These are phyloP conservation scores for Sarcophaga rosellei DNA, from an alignment of 2,888 invertebrate species.

Conservation along the genomic window DNA sequence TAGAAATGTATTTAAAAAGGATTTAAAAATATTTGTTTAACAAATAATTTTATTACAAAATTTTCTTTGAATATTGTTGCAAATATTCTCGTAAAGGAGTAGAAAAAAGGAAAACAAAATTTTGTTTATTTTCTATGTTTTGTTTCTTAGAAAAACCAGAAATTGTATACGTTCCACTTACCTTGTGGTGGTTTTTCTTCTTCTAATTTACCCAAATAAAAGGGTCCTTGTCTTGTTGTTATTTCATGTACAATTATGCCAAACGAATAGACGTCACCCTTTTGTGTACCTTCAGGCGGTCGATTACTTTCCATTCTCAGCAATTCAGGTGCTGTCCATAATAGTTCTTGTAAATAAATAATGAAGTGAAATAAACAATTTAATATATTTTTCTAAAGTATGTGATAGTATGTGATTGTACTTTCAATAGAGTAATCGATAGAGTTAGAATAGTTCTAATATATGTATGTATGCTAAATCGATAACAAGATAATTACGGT, in stretches of 20 bases:
- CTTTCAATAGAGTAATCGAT: too few species aligned
- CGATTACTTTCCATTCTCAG: slow-evolving; percentile 86
- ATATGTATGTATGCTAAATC: too few species aligned
- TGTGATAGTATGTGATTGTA: too few species aligned
- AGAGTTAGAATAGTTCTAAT: too few species aligned
- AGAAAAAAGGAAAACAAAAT: too few species aligned
- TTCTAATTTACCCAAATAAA: slow-evolving; percentile 88
- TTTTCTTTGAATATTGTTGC: too few species aligned
- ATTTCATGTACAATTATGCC: slow-evolving; percentile 97
- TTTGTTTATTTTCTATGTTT: not conserved
- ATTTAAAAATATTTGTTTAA: too few species aligned
- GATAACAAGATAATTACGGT: too few species aligned
- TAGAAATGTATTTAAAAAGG: too few species aligned
- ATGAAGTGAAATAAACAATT: slow-evolving; percentile 18
- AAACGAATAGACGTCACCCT: slow-evolving; percentile 97
- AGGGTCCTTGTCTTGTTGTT: slow-evolving; percentile 92
- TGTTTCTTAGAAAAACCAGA: not conserved
- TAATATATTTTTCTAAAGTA: not conserved
- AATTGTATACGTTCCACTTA: slow-evolving; percentile 77
- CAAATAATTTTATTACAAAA: too few species aligned
- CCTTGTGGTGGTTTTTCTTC: slow-evolving; percentile 87
- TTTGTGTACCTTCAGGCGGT: slow-evolving; percentile 89
- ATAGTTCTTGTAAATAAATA: slow-evolving; percentile 84
- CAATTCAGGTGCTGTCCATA: slow-evolving; percentile 97
- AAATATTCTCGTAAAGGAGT: too few species aligned